Evolutionary conservation across 2,888 invertebrate species (phyloP), one percentile per base, ranked within the genome.

Genomic region (Poecilus cupreus): DNA sequence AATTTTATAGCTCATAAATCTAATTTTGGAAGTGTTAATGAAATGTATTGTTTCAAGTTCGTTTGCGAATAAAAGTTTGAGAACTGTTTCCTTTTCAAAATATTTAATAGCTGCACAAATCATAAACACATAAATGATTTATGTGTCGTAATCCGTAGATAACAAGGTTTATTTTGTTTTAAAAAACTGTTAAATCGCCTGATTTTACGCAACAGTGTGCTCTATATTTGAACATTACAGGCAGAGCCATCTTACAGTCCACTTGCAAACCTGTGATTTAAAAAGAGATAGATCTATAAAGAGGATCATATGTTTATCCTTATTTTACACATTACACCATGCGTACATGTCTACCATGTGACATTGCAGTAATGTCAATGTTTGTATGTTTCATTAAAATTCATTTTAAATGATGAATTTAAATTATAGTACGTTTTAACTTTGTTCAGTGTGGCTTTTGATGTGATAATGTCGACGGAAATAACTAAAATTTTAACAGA

Each of bases 321-420:
- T 68, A 6, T 68, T 16, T 0, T 4, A 18, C 32, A 18, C 18
- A 68, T 68, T 68, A 68, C 64, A 68, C 18, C 37, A 68, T 68
- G 16, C 2, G 64, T 16, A 16, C 37, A 68, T 68, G 37, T 68
- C 64, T 8, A 68, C 64, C 64, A 68, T 68, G 64, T 68, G 64
- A 68, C 64, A 68, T 68, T 68, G 64, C 64, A 37, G 64, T 68
- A 68, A 68, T 68, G 64, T 68, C 64, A 68, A 49, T 72, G 72
- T 72, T 72, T 72, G 72, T 57, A 76, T 22, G 32, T 57, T 76
- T 76, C 39, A 76, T 76, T 76, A 76, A 76, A 76, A 76, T 76
- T 76, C 76, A 76, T 54, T 76, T 57, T 54, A 37, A 51, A 76
- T 37, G 51, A 76, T 76, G 76, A 57, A 76, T 76, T 76, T 76